phyloP scores from a whole-genome alignment of 2,888 invertebrate species.

The Drosophila subquinaria region DNA sequence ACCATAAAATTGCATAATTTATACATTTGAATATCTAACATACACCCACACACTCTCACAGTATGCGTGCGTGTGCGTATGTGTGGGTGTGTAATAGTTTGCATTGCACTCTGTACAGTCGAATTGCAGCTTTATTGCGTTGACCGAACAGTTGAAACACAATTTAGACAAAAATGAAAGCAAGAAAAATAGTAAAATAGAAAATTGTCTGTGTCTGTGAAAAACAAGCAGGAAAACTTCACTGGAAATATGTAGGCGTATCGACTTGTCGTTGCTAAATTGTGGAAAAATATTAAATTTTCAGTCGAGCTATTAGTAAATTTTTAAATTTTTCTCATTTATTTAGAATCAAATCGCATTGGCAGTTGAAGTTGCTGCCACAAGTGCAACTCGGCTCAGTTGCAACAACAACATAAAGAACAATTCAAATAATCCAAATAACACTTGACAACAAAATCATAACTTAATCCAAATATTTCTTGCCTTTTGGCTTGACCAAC shows the following conservation, averaged over 20 bases:
- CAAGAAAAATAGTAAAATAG: slow-evolving; percentile 22
- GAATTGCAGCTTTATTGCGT: slow-evolving; percentile 59
- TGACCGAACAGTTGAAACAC: slow-evolving; percentile 47
- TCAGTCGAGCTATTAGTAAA: slow-evolving; percentile 2
- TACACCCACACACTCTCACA: slow-evolving; percentile 10
- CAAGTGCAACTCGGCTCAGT: slow-evolving; percentile 21
- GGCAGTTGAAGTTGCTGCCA: slow-evolving; percentile 49
- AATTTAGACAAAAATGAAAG: slow-evolving; percentile 43
- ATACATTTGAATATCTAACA: slow-evolving; percentile 76
- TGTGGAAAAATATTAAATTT: slow-evolving; percentile 36
- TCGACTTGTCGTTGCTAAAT: slow-evolving; percentile 5
- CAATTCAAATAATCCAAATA: slow-evolving; percentile 7
- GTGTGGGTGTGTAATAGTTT: slow-evolving; percentile 7
- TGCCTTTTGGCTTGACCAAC: slow-evolving; percentile 45
- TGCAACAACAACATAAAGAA: slow-evolving; percentile 1
- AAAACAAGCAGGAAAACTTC: slow-evolving; percentile 13
- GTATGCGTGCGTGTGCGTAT: slow-evolving; percentile 1
- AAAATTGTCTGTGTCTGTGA: slow-evolving; percentile 16
- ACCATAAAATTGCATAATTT: slow-evolving; percentile 80
- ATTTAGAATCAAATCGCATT: slow-evolving; percentile 63
- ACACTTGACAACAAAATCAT: slow-evolving; percentile 22
- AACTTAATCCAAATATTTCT: slow-evolving; percentile 42
- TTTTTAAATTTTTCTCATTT: slow-evolving; percentile 19
- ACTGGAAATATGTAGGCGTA: slow-evolving; percentile 14
- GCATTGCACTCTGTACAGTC: slow-evolving; percentile 37